These are phyloP conservation scores for Syrista parreyssii DNA, from an alignment of 2,888 invertebrate species.

Conservation along the genomic window DNA sequence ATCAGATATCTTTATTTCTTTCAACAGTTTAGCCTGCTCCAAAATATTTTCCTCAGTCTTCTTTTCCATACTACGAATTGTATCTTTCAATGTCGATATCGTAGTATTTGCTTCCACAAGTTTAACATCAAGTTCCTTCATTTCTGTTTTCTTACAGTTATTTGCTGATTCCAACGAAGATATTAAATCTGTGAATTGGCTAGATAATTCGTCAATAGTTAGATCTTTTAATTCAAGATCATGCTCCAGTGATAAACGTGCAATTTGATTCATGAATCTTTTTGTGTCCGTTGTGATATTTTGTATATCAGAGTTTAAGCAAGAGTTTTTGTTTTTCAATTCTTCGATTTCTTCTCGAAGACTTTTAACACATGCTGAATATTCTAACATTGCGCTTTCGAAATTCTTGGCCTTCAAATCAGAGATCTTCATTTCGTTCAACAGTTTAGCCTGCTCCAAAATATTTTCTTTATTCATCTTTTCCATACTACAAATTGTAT, in stretches of 20 bases:
- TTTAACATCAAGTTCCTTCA: conserved; percentile 9
- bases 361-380: conserved; percentile 11
- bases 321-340: neutral
- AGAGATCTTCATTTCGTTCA: conserved; percentile 41
- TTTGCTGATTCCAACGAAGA: conserved; percentile 1
- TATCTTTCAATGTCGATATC: conserved; percentile 15
- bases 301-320: neutral
- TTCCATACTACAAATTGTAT: conserved; percentile 25
- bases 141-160: conserved; percentile 1
- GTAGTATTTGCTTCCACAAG: conserved; percentile 14
- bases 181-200: conserved; percentile 8
- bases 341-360: neutral
- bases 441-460: conserved; percentile 15
- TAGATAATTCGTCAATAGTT: conserved; percentile 10
- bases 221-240: conserved; percentile 4
- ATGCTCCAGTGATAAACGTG: too few relatives aligned
- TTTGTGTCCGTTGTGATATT: neutral
- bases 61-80: conserved; percentile 24
- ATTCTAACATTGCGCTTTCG: conserved; percentile 43
- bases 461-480: conserved; percentile 16
- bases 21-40: conserved; percentile 24
- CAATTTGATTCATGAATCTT: too few relatives aligned
- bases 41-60: conserved; percentile 18
- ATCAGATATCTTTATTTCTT: conserved; percentile 38
- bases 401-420: conserved; percentile 45